A percentile compares a stretch with the other conserved stretches of the same genome.
These are phyloP conservation scores for Eurypyga helias DNA, from an alignment of 2,113 vertebrate genomes.

Conservation along the genomic window DNA sequence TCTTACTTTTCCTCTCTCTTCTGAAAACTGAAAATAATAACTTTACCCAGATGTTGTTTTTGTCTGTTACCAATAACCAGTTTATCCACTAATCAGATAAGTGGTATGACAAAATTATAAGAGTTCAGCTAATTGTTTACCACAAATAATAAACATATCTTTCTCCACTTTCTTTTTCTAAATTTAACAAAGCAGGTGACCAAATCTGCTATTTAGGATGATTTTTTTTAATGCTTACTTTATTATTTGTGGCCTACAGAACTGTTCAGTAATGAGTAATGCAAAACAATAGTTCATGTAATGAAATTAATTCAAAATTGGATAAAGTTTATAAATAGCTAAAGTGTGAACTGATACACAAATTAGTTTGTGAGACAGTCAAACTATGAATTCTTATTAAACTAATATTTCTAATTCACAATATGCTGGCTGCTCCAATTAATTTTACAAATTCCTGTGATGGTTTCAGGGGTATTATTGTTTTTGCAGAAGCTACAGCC, in stretches of 20 bases:
- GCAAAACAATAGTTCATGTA: neutral
- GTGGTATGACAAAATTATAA: neutral
- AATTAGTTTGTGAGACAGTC: neutral
- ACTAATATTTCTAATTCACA: neutral
- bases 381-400: neutral
- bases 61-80: neutral
- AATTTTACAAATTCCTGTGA: neutral
- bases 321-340: neutral
- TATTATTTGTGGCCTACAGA: neutral
- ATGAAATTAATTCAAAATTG: neutral
- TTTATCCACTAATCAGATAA: neutral
- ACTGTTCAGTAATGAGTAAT: neutral
- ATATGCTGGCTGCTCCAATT: neutral
- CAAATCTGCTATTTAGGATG: neutral
- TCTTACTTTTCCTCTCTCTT: neutral
- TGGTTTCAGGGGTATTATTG: neutral
- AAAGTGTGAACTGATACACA: neutral
- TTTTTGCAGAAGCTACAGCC: neutral
- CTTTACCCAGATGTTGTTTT: neutral
- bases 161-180: neutral
- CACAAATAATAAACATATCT: neutral
- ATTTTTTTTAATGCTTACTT: neutral
- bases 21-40: neutral
- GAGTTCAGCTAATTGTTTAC: neutral
- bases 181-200: neutral